Percentiles rank a stretch among this genome's conserved stretches.
Evolutionary conservation across 2,797 vertebrate genomes (phyloP).

Genomic region (Antennarius maculatus): DNA sequence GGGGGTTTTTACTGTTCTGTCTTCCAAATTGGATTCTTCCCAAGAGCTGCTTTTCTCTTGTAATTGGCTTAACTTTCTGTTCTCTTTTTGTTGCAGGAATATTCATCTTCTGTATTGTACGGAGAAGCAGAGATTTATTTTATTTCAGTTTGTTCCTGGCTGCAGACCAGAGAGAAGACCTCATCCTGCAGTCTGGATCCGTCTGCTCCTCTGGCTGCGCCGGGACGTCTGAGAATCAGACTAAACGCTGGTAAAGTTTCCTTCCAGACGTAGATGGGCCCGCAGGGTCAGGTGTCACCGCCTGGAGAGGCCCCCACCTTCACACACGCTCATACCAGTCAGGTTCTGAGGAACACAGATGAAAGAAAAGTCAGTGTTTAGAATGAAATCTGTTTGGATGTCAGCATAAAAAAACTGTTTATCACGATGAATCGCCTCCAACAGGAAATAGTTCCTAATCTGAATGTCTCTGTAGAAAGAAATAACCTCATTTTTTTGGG

Average conservation of each 20-base stretch:
- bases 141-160: slow-evolving; percentile 2
- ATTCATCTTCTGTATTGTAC: not conserved
- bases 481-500: too few relatives aligned
- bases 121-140: not conserved
- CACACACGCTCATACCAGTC: too few relatives aligned
- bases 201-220: slow-evolving; percentile 3
- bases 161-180: not conserved
- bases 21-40: not conserved
- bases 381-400: too few relatives aligned
- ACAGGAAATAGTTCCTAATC: too few relatives aligned
- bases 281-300: too few relatives aligned
- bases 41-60: not conserved
- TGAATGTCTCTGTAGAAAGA: too few relatives aligned
- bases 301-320: too few relatives aligned
- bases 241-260: slow-evolving; percentile 16
- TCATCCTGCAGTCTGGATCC: slow-evolving; percentile 6
- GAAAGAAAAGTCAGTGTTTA: too few relatives aligned
- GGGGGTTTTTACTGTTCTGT: not conserved
- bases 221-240: slow-evolving; percentile 8
- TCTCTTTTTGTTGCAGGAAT: not conserved
- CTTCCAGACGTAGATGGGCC: slow-evolving; percentile 1
- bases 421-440: too few relatives aligned
- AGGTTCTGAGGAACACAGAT: too few relatives aligned
- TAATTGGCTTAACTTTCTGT: not conserved
- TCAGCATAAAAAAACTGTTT: too few relatives aligned